A percentile compares a stretch with the other conserved stretches of the same genome.
phyloP scores from a whole-genome alignment of 1,140 invertebrate genomes.

The Paraescarpia echinospica region DNA sequence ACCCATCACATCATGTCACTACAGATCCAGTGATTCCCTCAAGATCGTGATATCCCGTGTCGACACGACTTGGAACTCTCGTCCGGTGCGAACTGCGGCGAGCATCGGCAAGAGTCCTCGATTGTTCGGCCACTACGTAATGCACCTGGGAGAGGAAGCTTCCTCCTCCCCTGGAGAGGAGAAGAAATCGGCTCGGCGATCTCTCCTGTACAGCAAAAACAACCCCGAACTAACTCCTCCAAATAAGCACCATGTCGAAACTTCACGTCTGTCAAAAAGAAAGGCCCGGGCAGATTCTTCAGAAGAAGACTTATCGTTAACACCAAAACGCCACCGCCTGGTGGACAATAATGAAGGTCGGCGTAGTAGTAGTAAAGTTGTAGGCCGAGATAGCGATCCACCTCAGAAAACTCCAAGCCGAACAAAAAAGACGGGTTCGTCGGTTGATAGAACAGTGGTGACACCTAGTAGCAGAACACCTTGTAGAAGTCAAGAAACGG shows the following conservation, averaged over 20 bases:
- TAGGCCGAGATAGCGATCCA: not conserved
- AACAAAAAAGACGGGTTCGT: not conserved
- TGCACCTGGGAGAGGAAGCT: constrained; percentile 11
- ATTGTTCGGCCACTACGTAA: not conserved
- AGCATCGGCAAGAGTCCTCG: not conserved
- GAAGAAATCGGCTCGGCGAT: not conserved
- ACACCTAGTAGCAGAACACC: constrained; percentile 10
- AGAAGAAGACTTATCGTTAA: not conserved
- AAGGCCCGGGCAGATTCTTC: not conserved
- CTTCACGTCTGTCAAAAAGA: not conserved
- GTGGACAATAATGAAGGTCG: not conserved
- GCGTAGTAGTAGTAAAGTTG: not conserved
- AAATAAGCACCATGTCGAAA: not conserved
- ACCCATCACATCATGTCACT: not conserved
- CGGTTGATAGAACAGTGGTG: not conserved
- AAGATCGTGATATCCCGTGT: not conserved
- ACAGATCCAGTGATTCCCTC: not conserved
- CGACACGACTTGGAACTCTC: constrained; percentile 7
- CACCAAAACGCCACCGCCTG: not conserved
- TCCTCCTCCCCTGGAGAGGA: not conserved
- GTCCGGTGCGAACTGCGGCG: not conserved
- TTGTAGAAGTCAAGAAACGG: not conserved
- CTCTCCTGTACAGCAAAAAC: not conserved
- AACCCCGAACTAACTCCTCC: not conserved
- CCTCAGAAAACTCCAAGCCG: constrained; percentile 1